Base-by-base conservation (phyloP, 2,113 vertebrate species). In the Cynopterus brachyotis region DNA sequence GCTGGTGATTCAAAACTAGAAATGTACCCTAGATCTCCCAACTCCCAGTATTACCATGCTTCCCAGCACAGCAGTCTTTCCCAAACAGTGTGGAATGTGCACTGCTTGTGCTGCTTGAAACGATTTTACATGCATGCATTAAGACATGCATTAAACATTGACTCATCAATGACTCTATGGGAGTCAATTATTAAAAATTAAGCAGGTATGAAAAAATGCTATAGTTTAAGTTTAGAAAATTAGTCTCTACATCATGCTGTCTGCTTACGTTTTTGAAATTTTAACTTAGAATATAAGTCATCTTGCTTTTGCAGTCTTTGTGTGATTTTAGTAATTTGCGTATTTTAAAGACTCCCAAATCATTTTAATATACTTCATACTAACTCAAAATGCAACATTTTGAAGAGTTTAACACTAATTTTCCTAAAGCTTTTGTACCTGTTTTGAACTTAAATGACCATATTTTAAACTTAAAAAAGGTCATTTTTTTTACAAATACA, bases 341-440 rank as follows among this genome's bases (percentile, higher is more conserved):
- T 47, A 66, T 66, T 81, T 70, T 37, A 13, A 75, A 53, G 45
- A 3, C 8, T 28, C 26, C 53, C 42, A 15, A 97, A 60, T 89
- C 13, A 89, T 86, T 85, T 82, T 64, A 79, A 86, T 55, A 69
- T 45, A 94, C 10, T 90, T 72, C 26, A 60, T 78, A 95, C 1
- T 78, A 87, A 88, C 76, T 45, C 9, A 89, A 96, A 96, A 57
- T 76, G n/a, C 28, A 73, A 76, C 15, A 91, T 76, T 86, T 92
- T 69, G 7, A 95, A 62, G 4, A 75, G 64, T 80, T 96, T 80
- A 93, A 57, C 0, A 62, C 37, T 62, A 84, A 89, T 64, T 89
- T 89, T 81, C 40, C n/a, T 81, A 92, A 45, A 73, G 50, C 11
- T 79, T 79, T 35, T 79, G 45, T 78, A 45, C 4, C 13, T 86